Percentiles rank a stretch among this genome's conserved stretches.
These are phyloP conservation scores for Gari tellinella DNA, from an alignment of 2,888 invertebrate species.

Conservation along the genomic window DNA sequence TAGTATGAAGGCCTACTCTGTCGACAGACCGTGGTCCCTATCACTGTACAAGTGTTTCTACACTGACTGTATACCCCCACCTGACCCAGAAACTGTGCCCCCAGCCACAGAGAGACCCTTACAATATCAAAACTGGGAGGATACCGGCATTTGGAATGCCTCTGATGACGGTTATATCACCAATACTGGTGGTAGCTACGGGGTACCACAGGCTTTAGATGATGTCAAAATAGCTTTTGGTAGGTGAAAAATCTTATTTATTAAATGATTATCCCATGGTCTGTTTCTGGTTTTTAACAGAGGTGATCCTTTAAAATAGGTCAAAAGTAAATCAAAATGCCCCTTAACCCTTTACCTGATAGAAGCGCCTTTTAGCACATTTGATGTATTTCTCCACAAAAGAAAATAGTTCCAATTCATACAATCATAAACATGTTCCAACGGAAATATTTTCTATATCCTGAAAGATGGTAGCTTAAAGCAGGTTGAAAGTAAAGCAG, in stretches of 20 bases:
- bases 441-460: too few species aligned
- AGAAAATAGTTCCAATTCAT: too few species aligned
- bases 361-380: too few species aligned
- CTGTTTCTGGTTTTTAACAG: too few species aligned
- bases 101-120: conserved; percentile 43
- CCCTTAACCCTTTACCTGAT: too few species aligned
- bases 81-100: conserved; percentile 67
- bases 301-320: too few species aligned
- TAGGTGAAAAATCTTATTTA: conserved; percentile 4
- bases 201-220: conserved; percentile 51
- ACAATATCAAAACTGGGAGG: conserved; percentile 46
- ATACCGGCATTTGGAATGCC: conserved; percentile 33
- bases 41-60: conserved; percentile 71
- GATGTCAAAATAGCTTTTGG: conserved; percentile 49
- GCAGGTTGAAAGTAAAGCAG: too few species aligned
- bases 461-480: too few species aligned
- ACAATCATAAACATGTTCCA: too few species aligned
- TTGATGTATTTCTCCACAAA: too few species aligned
- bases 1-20: not conserved
- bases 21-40: conserved; percentile 25
- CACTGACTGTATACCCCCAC: conserved; percentile 76
- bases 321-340: too few species aligned
- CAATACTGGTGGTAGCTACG: conserved; percentile 32
- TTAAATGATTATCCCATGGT: too few species aligned
- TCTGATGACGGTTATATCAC: conserved; percentile 42